Conservation (phyloP, 2,888 invertebrate genomes). For the Odontocerum albicorne region DNA sequence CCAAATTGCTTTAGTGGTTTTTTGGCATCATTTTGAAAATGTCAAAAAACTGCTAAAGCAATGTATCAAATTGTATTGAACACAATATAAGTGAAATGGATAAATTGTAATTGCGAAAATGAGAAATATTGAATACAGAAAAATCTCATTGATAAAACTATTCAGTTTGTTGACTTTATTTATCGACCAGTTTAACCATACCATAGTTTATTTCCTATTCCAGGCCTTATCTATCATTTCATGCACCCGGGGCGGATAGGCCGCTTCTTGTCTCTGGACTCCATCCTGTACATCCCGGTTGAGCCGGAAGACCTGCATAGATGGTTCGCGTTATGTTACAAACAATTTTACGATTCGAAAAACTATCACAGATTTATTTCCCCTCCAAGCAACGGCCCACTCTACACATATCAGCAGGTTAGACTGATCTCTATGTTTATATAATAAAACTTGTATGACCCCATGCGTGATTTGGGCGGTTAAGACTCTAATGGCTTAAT, state of each 20-base stretch:
- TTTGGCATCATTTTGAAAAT: no score
- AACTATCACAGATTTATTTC: constrained; percentile 43
- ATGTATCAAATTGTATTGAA: no score
- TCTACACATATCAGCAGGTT: constrained; percentile 45
- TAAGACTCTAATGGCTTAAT: no score
- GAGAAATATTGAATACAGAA: not conserved
- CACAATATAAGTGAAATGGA: no score
- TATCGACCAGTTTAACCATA: not conserved
- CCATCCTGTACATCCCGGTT: constrained; percentile 40
- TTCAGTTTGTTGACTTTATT: not conserved
- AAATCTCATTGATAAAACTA: not conserved
- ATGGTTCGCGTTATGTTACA: constrained; percentile 45
- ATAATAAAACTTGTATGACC: not conserved
- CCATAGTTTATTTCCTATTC: no score
- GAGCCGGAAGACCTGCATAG: constrained; percentile 42
- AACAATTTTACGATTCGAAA: constrained; percentile 42
- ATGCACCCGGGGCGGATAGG: constrained; percentile 53
- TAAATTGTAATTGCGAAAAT: no score
- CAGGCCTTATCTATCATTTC: constrained; percentile 47
- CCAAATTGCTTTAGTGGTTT: no score
- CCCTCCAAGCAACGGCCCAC: constrained; percentile 41
- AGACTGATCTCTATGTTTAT: not conserved
- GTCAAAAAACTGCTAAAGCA: no score
- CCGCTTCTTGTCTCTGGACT: constrained; percentile 49
- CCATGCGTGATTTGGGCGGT: no score